Base-by-base conservation (phyloP, 2,113 vertebrate genomes). In the Paraplagusia blochii region DNA sequence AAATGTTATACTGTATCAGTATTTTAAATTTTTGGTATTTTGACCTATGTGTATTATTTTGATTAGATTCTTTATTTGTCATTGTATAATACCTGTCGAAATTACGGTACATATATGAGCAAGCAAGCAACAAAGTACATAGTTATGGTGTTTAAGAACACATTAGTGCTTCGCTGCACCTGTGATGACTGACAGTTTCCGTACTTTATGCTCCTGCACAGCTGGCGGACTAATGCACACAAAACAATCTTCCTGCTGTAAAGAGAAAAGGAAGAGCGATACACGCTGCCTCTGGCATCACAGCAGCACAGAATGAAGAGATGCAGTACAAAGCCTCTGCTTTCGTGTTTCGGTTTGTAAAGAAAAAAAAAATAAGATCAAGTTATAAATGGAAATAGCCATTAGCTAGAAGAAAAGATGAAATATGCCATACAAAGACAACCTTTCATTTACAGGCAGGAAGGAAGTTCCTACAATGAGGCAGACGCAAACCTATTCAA, bases 401-500 rank as follows among this genome's bases (percentile, higher is more conserved):
- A 63, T 64, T 59, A 51, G 57, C 63, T 56, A 1, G 22, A 17
- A 58, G 59, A 57, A 75, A 5, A 49, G 66, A 55, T 38, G 63
- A 10, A 40, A 63, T 14, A 44, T 40, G 53, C 8, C 7, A 12
- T 59, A 73, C 69, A 81, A 77, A 80, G 71, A 54, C 7, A 11
- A 35, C 45, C 69, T 72, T 86, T 81, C 54, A 76, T 63, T 74
- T 44, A 60, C 53, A 67, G 34, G 38, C 39, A 72, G 67, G 67
- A 72, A 72, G 51, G 55, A 75, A 58, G 68, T 68, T 78, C 72
- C 77, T 71, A 72, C 69, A 71, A 73, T 58, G 56, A 72, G 48
- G 49, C 58, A 10, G 56, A 70, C 38, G 29, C 53, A 76, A 42
- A 65, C 44, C 46, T 16, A 38, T n/a, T n/a, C 38, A 54, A 61